Base-by-base conservation (phyloP, 2,888 invertebrate species). In the Hecatera dysodea region DNA sequence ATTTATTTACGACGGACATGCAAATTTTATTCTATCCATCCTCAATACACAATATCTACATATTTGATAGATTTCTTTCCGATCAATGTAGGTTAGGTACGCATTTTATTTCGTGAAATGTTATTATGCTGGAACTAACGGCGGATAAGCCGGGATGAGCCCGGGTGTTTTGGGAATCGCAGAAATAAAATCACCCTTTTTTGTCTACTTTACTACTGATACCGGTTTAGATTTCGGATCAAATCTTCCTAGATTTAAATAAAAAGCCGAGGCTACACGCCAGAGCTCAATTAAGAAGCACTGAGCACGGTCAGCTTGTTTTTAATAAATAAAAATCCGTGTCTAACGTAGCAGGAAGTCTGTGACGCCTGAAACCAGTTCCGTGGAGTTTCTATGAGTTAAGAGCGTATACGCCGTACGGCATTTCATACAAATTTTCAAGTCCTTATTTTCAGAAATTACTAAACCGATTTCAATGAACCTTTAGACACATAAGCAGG, bases 1-100 rank as follows among this genome's bases (percentile, higher is more conserved):
- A 64, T 77, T 78, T 78, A 64, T 77, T 78, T 78, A 78, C 60
- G 60, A 60, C 44, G 46, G 50, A 48, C 53, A 60, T 77, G 62
- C 53, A 63, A 77, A 78, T 78, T 55, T 60, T 63, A 44, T 76
- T 46, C 22, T 2, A 67, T 55, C 46, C 44, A 67, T 56, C 17
- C 29, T 42, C 19, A 19, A 19, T 19, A 44, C 19, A 36, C 59
- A 44, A 33, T 50, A 44, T 44, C 36, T 65, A 42, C 17, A 12
- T 57, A 56, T 36, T 44, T 44, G n/a, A 4, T 24, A 7, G 29
- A 12, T 15, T 61, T 52, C 48, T 71, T 67, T 63, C 2, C 19
- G 66, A 66, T 56, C 65, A 36, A 65, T 44, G 27, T 57, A 17
- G 4, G 48, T 66, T 55, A 66, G 42, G 50, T 48, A 72, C 53